These are phyloP conservation scores for Zaprionus tsacasi DNA, from an alignment of 1,140 invertebrate genomes.

Conservation along the genomic window DNA sequence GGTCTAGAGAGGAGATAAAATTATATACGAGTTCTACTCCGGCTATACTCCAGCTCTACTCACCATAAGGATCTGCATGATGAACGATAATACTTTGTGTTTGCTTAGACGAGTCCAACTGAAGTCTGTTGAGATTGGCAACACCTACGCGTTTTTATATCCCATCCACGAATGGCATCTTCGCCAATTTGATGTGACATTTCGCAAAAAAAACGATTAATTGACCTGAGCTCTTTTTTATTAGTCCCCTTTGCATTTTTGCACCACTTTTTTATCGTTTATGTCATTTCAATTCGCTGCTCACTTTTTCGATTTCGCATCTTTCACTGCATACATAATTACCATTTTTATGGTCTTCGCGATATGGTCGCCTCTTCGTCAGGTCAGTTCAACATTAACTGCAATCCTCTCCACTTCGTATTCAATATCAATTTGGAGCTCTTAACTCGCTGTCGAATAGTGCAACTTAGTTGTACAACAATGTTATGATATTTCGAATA, in stretches of 20 bases:
- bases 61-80: constrained; percentile 72
- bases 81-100: constrained; percentile 57
- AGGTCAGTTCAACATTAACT: neutral
- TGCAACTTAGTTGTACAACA: constrained; percentile 21
- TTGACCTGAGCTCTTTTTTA: constrained; percentile 34
- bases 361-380: neutral
- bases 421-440: constrained; percentile 16
- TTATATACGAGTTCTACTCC: neutral
- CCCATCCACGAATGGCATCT: constrained; percentile 19
- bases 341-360: neutral
- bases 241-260: constrained; percentile 37
- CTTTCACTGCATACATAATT: constrained; percentile 6
- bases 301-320: constrained; percentile 23
- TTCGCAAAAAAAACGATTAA: constrained; percentile 31
- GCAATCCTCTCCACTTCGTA: neutral
- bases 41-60: constrained; percentile 29
- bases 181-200: constrained; percentile 28
- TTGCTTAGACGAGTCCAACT: constrained; percentile 44
- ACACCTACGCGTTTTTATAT: constrained; percentile 74
- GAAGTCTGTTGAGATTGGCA: constrained; percentile 52
- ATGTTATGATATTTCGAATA: constrained; percentile 14
- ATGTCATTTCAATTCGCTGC: constrained; percentile 41
- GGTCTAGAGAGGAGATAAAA: constrained; percentile 17
- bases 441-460: neutral
- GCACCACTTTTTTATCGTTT: constrained; percentile 38